A percentile compares a stretch with the other conserved stretches of the same genome.
Evolutionary conservation across 2,113 vertebrate genomes (phyloP).

Genomic region (Festucalex cinctus): DNA sequence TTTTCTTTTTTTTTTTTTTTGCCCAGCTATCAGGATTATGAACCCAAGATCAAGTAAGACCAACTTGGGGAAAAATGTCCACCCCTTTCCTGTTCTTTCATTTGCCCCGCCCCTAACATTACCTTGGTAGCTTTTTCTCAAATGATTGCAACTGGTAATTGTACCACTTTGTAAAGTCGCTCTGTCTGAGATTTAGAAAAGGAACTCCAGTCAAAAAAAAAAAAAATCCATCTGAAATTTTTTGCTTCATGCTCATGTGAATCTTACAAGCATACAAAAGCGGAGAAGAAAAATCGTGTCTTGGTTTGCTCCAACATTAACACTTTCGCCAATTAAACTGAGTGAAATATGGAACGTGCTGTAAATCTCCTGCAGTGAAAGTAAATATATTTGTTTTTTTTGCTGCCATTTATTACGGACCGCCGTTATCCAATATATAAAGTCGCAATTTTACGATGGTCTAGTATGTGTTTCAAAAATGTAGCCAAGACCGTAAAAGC

Average conservation of each 20-base stretch:
- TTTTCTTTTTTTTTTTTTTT: conserved; percentile 74
- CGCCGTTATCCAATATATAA: conserved; percentile 2
- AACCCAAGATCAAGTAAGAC: conserved; percentile 98
- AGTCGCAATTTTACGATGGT: not conserved
- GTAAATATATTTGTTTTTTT: conserved; percentile 7
- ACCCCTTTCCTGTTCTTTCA: conserved; percentile 48
- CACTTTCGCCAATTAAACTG: conserved; percentile 4
- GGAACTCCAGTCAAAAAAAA: too few species aligned
- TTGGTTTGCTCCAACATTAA: conserved; percentile 15
- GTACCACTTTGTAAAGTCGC: too few species aligned
- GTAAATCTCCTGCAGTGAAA: conserved; percentile 29
- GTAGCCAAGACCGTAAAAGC: not conserved
- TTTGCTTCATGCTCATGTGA: not conserved
- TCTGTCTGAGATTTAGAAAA: too few species aligned
- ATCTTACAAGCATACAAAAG: not conserved
- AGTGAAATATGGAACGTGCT: conserved; percentile 14
- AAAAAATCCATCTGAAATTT: too few species aligned
- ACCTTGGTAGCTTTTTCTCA: too few species aligned
- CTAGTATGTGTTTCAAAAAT: not conserved
- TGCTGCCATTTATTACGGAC: not conserved
- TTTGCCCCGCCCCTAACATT: conserved; percentile 69
- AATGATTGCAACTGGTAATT: too few species aligned
- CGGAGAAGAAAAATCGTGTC: not conserved
- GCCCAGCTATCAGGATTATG: conserved; percentile 94
- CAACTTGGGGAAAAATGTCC: conserved; percentile 73